Evolutionary conservation across 2,797 vertebrate genomes (phyloP).

Genomic region (Acanthurus tractus): DNA sequence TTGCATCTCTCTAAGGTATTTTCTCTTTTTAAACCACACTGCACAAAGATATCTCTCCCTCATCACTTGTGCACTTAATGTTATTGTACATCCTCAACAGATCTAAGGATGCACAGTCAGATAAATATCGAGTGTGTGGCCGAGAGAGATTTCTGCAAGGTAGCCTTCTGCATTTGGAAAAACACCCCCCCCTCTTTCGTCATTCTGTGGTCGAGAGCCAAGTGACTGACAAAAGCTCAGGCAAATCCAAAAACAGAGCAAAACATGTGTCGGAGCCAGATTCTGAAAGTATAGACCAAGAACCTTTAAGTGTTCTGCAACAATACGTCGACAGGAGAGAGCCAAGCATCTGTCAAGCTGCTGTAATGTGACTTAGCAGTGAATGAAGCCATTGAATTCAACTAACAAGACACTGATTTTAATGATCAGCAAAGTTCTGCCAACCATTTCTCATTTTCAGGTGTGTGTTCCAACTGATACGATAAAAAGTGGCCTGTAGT

Average conservation of each 20-base stretch:
- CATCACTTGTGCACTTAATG: not conserved
- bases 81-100: not conserved
- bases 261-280: constrained; percentile 47
- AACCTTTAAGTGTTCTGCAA: constrained; percentile 29
- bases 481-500: not conserved
- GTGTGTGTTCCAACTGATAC: too few relatives aligned
- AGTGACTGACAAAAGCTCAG: constrained; percentile 60
- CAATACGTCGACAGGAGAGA: not conserved
- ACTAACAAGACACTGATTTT: constrained; percentile 34
- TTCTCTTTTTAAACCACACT: not conserved
- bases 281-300: constrained; percentile 48
- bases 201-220: constrained; percentile 54
- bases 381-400: constrained; percentile 35
- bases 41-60: constrained; percentile 6
- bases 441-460: not conserved
- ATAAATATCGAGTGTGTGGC: constrained; percentile 36
- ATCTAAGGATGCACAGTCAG: constrained; percentile 37
- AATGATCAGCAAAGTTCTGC: not conserved
- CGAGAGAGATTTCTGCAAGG: constrained; percentile 44
- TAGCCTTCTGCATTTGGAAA: constrained; percentile 32
- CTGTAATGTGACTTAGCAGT: constrained; percentile 37
- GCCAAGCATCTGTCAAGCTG: constrained; percentile 57
- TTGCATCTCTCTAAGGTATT: not conserved
- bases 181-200: constrained; percentile 43
- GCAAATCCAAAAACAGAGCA: constrained; percentile 41